Conservation (phyloP, 2,797 vertebrate genomes). For the Podarcis lilfordi region DNA sequence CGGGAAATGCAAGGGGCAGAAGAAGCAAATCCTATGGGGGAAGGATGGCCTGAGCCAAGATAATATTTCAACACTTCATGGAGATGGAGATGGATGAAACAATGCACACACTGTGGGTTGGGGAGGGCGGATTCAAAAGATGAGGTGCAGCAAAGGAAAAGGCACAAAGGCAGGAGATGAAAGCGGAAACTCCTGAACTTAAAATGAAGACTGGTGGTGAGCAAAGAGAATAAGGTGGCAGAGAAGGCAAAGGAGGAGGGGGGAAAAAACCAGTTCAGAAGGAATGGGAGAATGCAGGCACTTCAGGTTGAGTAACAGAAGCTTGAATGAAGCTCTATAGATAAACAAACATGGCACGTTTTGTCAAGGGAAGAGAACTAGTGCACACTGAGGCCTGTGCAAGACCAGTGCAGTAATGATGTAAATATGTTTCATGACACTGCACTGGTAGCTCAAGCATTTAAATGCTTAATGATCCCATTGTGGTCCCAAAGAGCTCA, state of each 20-base stretch:
- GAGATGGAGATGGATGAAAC: slow-evolving; percentile 2
- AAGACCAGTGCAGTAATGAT: background rate
- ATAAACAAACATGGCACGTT: background rate
- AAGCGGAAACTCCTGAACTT: background rate
- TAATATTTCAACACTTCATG: background rate
- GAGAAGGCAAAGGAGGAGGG: background rate
- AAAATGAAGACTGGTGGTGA: background rate
- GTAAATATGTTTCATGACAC: background rate
- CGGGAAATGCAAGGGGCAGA: background rate
- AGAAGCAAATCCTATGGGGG: background rate
- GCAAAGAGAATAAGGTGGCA: background rate
- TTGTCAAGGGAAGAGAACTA: background rate
- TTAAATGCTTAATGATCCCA: background rate
- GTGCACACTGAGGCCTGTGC: background rate
- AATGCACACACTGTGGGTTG: background rate
- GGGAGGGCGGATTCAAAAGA: background rate
- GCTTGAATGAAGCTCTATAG: background rate
- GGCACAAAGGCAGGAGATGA: background rate
- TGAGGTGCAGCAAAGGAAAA: background rate
- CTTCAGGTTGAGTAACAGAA: background rate
- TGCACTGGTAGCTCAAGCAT: background rate
- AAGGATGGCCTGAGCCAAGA: background rate
- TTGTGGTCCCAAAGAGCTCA: too few species aligned
- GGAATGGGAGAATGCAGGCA: background rate
- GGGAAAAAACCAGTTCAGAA: background rate